Evolutionary conservation across 2,888 invertebrate genomes (phyloP), one percentile per base, ranked within the genome.

Genomic region (Rhagium mordax): DNA sequence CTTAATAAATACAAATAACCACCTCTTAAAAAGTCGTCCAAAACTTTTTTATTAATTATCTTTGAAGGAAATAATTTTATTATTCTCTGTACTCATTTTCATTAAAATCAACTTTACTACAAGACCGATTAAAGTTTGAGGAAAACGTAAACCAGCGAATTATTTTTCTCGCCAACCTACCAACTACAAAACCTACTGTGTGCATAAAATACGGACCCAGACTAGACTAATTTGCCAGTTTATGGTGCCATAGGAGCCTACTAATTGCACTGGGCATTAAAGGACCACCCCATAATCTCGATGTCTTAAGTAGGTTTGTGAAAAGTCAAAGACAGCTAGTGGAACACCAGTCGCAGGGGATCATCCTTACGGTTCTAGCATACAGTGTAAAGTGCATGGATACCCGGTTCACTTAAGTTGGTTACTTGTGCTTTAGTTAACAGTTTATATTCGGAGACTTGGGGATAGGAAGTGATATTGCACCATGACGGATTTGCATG

Each of bases 161-260:
- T 24, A 24, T 24, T 24, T 24, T 24, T 24, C 24, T 24, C 3
- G 24, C 3, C 3, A 13, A 3, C n/a, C 4, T 2, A 13, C 41
- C 8, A 13, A 24, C 5, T 27, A 27, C 7, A 29, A 15, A 29
- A 15, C 27, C 15, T 51, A 51, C 18, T 29, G 15, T 15, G 10
- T 18, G 59, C 33, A 13, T 16, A 59, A 59, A 33, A 59, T 33
- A 59, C 4, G 1, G 41, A 5, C 27, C 27, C 16, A 33, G 59
- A 3, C 59, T 16, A 59, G 59, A 59, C 59, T 15, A 49, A 64
- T 64, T 64, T 49, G 64, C 64, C 27, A 62, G 51, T 64, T 64
- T 64, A 64, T 49, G 64, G 49, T 51, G 27, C 49, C 49, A 51
- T 6, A 27, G 64, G 49, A 51, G 49, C 49, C 49, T 8, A 8